Evolutionary conservation across 2,888 invertebrate genomes (phyloP).

Genomic region (Callosobruchus maculatus): DNA sequence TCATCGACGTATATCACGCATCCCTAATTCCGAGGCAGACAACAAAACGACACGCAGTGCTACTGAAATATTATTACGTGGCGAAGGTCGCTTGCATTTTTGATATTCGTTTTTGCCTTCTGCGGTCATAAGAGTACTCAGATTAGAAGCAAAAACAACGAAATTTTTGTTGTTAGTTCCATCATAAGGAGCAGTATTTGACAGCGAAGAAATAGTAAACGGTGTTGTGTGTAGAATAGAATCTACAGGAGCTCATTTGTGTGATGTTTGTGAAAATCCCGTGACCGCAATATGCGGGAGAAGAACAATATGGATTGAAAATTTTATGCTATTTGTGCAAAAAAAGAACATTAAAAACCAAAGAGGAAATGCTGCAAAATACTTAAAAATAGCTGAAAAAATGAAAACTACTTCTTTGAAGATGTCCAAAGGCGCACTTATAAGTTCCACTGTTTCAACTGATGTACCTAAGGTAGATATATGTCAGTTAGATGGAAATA

Average conservation of each 20-base stretch:
- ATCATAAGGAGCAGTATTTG: neutral
- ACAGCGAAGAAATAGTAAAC: slow-evolving; percentile 1
- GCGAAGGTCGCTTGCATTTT: too few species aligned
- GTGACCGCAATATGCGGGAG: slow-evolving; percentile 3
- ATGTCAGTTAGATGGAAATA: slow-evolving; percentile 3
- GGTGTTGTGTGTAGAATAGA: neutral
- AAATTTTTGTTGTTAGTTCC: neutral
- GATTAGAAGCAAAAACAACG: too few species aligned
- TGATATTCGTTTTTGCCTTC: too few species aligned
- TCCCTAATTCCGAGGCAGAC: too few species aligned
- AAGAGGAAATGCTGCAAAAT: slow-evolving; percentile 2
- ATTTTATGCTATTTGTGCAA: slow-evolving; percentile 6
- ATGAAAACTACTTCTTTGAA: neutral
- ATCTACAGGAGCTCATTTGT: slow-evolving; percentile 2
- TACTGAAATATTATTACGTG: too few species aligned
- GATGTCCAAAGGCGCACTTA: neutral
- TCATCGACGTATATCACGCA: too few species aligned
- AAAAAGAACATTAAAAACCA: slow-evolving; percentile 4
- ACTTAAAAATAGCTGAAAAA: slow-evolving; percentile 6
- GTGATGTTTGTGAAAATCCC: slow-evolving; percentile 5
- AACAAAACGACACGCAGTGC: too few species aligned
- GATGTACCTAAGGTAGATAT: slow-evolving; percentile 4
- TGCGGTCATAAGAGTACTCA: too few species aligned
- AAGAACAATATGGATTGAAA: slow-evolving; percentile 4
- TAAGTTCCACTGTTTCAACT: slow-evolving; percentile 3